A percentile compares a stretch with the other conserved stretches of the same genome.
Conservation (phyloP, 2,797 vertebrate genomes). For the Peromyscus nudipes region DNA sequence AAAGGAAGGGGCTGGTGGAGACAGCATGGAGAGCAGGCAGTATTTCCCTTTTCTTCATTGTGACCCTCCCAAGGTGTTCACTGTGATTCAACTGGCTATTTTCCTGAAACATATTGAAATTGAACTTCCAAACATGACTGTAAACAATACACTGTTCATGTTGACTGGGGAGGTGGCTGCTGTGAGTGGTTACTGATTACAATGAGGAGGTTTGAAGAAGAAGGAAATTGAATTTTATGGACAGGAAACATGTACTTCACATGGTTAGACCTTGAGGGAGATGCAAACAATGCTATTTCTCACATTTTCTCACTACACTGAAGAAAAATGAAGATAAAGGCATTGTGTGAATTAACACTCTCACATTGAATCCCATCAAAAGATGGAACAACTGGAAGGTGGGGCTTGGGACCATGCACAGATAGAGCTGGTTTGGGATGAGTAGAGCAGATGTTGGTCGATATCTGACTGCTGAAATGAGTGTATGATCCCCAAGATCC, state of each 20-base stretch:
- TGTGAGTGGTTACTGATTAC: background rate
- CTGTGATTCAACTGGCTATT: background rate
- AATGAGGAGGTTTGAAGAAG: background rate
- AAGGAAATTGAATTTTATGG: background rate
- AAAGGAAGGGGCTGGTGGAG: background rate
- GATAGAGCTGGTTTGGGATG: background rate
- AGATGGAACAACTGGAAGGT: background rate
- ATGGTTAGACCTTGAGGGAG: background rate
- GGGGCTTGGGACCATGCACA: background rate
- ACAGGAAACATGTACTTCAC: background rate
- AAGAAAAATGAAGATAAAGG: background rate
- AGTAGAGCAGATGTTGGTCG: background rate
- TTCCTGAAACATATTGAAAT: background rate
- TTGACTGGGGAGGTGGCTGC: background rate
- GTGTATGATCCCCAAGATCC: too few species aligned
- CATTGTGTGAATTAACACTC: background rate
- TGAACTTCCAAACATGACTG: background rate
- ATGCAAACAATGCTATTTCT: background rate
- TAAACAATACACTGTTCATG: background rate
- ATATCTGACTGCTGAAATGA: background rate
- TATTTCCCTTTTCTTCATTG: background rate
- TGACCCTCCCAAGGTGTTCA: background rate
- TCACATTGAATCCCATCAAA: background rate
- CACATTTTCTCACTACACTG: background rate
- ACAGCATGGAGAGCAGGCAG: background rate